Evolutionary conservation across 2,113 vertebrate genomes (phyloP).

Genomic region (Etheostoma spectabile): DNA sequence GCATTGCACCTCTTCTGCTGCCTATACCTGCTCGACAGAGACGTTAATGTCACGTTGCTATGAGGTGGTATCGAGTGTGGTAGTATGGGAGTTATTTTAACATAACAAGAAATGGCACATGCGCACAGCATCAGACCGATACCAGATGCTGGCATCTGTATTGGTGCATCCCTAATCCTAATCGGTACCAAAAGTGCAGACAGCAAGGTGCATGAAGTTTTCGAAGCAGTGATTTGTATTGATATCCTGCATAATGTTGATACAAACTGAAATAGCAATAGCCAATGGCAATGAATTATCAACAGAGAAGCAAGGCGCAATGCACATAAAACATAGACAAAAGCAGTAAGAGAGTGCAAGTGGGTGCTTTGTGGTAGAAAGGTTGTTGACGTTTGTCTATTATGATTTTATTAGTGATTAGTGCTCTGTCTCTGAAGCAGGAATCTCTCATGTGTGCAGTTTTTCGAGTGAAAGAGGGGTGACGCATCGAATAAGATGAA

Average conservation of each 20-base stretch:
- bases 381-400: background rate
- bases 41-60: no score
- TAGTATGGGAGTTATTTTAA: no score
- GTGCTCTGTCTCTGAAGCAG: background rate
- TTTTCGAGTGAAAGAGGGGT: background rate
- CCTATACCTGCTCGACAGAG: no score
- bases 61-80: no score
- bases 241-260: background rate
- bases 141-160: no score
- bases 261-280: background rate
- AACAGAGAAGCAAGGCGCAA: background rate
- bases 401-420: background rate
- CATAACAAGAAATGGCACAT: no score
- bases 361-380: background rate
- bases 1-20: no score
- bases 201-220: background rate
- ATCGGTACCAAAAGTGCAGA: background rate
- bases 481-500: background rate
- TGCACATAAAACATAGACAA: background rate
- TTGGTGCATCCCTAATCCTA: background rate
- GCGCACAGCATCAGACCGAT: no score
- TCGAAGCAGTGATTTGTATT: background rate
- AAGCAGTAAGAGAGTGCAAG: background rate
- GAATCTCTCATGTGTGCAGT: background rate
- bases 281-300: background rate